These are phyloP conservation scores for Alloscopus bannaensis DNA, from an alignment of 2,888 invertebrate genomes.

Conservation along the genomic window DNA sequence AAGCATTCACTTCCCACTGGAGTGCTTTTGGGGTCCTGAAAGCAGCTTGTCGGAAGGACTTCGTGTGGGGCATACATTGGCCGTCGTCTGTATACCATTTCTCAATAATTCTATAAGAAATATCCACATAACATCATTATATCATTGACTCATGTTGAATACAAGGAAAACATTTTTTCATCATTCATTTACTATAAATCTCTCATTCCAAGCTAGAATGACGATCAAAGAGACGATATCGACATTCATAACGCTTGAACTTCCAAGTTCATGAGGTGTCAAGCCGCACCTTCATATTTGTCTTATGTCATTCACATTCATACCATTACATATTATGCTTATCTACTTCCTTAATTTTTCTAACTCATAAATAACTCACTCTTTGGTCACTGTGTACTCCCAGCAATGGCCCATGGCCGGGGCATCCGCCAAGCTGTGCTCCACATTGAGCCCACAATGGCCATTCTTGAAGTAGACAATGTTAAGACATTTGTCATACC, in stretches of 20 bases:
- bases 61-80: conserved; percentile 74
- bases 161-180: not conserved
- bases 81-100: conserved; percentile 75
- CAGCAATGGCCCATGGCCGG: conserved; percentile 77
- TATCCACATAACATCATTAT: not conserved
- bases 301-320: conserved; percentile 4
- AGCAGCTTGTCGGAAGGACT: conserved; percentile 74
- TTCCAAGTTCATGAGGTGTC: no score
- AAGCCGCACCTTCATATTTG: conserved; percentile 21
- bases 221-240: conserved; percentile 2
- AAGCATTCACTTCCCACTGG: conserved; percentile 75
- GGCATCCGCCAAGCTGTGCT: conserved; percentile 77
- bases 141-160: no score
- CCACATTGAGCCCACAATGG: conserved; percentile 76
- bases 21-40: conserved; percentile 74
- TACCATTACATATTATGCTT: not conserved
- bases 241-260: not conserved
- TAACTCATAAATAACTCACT: no score
- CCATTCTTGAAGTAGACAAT: conserved; percentile 76
- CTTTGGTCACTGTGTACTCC: conserved; percentile 76
- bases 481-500: conserved; percentile 77
- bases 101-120: conserved; percentile 74
- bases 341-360: conserved; percentile 68
- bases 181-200: not conserved
- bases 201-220: no score